Evolutionary conservation across 2,888 invertebrate species (phyloP).

Genomic region (Cryptocephalus moraei): DNA sequence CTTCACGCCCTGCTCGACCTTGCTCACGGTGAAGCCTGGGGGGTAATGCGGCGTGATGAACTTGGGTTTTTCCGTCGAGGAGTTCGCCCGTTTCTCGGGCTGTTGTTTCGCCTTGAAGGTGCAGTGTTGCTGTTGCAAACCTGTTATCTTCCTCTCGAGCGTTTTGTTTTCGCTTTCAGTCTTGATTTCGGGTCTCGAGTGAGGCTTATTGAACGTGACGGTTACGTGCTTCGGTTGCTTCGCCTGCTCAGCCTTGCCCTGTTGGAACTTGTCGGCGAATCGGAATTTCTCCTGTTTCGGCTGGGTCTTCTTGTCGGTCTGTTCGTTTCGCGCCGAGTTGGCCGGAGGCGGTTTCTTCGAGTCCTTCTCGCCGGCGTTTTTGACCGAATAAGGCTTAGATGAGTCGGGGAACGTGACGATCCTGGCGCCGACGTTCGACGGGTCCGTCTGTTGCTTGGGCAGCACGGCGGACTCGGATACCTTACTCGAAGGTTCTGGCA

Average conservation of each 20-base stretch:
- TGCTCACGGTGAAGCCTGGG: constrained; percentile 37
- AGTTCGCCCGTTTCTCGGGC: constrained; percentile 17
- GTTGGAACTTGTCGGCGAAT: constrained; percentile 16
- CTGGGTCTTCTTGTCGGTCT: constrained; percentile 25
- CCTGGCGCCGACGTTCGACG: constrained; percentile 11
- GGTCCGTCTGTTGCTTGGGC: constrained; percentile 11
- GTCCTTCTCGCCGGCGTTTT: constrained; percentile 14
- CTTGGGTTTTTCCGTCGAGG: constrained; percentile 13
- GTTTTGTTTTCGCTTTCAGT: constrained; percentile 14
- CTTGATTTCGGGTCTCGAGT: constrained; percentile 11
- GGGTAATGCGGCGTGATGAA: constrained; percentile 19
- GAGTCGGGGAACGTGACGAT: constrained; percentile 12
- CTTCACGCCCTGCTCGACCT: constrained; percentile 34
- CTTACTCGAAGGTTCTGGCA: constrained; percentile 12
- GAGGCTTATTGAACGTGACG: constrained; percentile 1
- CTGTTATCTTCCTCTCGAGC: constrained; percentile 27
- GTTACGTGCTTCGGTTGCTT: constrained; percentile 7
- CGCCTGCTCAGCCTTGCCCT: constrained; percentile 15
- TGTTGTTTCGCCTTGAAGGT: constrained; percentile 27
- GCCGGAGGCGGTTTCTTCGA: constrained; percentile 19
- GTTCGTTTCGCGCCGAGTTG: constrained; percentile 23
- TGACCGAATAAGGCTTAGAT: constrained; percentile 6
- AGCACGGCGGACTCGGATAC: constrained; percentile 13
- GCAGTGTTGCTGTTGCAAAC: constrained; percentile 28
- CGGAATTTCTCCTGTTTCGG: constrained; percentile 28